Evolutionary conservation across 2,888 invertebrate genomes (phyloP).

Genomic region (Agriotes lineatus): DNA sequence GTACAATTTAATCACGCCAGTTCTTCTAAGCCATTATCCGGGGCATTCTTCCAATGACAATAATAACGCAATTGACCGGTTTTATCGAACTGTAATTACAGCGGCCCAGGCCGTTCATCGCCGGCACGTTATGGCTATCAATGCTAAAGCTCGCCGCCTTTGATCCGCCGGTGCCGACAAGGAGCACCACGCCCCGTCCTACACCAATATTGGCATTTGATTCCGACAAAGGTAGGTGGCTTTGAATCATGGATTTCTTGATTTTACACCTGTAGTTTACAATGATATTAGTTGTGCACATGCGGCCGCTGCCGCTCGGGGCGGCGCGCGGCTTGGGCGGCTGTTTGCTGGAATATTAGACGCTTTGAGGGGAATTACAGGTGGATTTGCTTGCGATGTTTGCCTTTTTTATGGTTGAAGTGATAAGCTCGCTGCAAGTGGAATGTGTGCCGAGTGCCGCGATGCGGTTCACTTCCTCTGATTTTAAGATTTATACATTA

Average conservation of each 20-base stretch:
- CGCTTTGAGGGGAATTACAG: conserved; percentile 32
- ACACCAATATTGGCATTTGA: conserved; percentile 51
- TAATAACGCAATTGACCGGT: conserved; percentile 41
- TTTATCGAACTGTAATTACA: conserved; percentile 41
- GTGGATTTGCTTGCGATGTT: conserved; percentile 36
- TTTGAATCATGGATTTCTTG: conserved; percentile 42
- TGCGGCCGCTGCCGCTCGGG: conserved; percentile 25
- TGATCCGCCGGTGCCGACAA: conserved; percentile 48
- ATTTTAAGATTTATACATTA: conserved; percentile 29
- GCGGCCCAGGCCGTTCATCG: conserved; percentile 28
- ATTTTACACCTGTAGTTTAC: conserved; percentile 48
- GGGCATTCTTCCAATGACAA: conserved; percentile 33
- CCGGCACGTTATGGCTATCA: conserved; percentile 50
- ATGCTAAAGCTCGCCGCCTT: conserved; percentile 47
- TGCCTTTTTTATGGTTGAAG: conserved; percentile 25
- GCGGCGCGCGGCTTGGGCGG: conserved; percentile 19
- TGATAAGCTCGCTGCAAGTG: conserved; percentile 20
- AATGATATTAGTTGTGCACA: conserved; percentile 41
- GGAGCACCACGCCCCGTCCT: conserved; percentile 47
- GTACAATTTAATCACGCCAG: not conserved
- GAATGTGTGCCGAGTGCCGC: not conserved
- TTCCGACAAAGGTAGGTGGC: conserved; percentile 49
- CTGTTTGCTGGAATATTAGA: conserved; percentile 31
- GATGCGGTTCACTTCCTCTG: conserved; percentile 30
- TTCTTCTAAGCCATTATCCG: conserved; percentile 9